These are phyloP conservation scores for Steinernema scapterisci DNA, from an alignment of 2,888 invertebrate genomes.

Conservation along the genomic window DNA sequence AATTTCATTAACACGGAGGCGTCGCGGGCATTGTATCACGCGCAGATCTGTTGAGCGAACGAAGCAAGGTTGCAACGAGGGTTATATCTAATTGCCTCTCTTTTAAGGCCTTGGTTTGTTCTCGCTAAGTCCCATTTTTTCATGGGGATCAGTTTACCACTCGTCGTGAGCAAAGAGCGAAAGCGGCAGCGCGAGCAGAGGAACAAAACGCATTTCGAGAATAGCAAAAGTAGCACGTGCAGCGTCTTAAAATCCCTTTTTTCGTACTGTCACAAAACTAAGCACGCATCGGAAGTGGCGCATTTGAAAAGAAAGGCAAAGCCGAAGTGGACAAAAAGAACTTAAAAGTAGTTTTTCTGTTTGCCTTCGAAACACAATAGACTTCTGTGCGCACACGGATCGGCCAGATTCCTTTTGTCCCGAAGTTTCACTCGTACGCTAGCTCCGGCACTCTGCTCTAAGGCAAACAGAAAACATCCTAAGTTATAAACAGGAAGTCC, in stretches of 20 bases:
- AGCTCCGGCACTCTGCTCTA: no score
- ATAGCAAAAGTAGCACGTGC: not conserved
- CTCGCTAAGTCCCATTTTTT: not conserved
- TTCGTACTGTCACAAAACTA: not conserved
- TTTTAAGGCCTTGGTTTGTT: not conserved
- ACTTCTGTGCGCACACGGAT: not conserved
- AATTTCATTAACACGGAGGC: no score
- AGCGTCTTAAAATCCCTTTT: not conserved
- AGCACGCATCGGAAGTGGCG: not conserved
- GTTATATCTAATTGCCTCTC: not conserved
- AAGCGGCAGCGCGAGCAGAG: not conserved
- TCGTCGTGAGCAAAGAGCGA: not conserved
- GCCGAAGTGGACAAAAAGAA: not conserved
- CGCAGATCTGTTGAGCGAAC: no score
- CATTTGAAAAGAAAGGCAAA: constrained; percentile 5
- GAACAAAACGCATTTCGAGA: not conserved
- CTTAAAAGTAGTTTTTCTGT: constrained; percentile 19
- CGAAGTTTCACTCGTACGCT: no score
- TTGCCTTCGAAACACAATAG: constrained; percentile 23
- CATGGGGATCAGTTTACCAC: constrained; percentile 8
- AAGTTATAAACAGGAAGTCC: no score
- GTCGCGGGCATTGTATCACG: no score
- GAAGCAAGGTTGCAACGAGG: no score
- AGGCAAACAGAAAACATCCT: no score
- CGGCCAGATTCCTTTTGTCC: not conserved